Percentiles rank a stretch among this genome's conserved stretches.
Evolutionary conservation across 2,113 vertebrate species (phyloP).

Genomic region (Calyptommatus sinebrachiatus): DNA sequence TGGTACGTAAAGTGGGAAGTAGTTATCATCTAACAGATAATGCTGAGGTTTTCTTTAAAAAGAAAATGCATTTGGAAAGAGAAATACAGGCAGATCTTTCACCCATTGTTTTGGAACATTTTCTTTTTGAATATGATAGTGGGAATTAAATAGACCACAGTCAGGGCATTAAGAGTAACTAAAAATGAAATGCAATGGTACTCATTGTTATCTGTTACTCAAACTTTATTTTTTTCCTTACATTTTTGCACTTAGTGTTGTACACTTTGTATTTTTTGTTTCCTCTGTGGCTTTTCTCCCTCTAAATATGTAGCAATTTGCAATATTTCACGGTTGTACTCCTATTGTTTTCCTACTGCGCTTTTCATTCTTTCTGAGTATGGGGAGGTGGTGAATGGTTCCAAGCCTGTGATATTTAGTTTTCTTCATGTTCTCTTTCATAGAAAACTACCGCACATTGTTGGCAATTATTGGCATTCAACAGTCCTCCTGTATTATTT

Average conservation of each 20-base stretch:
- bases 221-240: neutral
- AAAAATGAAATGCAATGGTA: neutral
- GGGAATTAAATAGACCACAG: constrained; percentile 1
- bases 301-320: neutral
- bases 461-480: neutral
- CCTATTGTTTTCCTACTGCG: neutral
- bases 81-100: neutral
- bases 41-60: neutral
- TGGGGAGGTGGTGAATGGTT: neutral
- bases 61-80: neutral
- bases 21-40: neutral
- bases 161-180: neutral
- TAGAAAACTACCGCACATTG: neutral
- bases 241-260: constrained; percentile 13
- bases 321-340: neutral
- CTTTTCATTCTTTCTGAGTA: neutral
- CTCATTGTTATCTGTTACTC: neutral
- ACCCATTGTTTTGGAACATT: constrained; percentile 9
- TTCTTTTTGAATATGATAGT: neutral
- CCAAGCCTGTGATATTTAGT: neutral
- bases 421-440: neutral
- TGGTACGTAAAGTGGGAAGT: neutral
- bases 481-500: neutral
- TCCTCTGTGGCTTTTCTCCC: neutral
- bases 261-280: neutral